Conservation (phyloP, 2,113 vertebrate genomes). For the Pachyramphus minor region DNA sequence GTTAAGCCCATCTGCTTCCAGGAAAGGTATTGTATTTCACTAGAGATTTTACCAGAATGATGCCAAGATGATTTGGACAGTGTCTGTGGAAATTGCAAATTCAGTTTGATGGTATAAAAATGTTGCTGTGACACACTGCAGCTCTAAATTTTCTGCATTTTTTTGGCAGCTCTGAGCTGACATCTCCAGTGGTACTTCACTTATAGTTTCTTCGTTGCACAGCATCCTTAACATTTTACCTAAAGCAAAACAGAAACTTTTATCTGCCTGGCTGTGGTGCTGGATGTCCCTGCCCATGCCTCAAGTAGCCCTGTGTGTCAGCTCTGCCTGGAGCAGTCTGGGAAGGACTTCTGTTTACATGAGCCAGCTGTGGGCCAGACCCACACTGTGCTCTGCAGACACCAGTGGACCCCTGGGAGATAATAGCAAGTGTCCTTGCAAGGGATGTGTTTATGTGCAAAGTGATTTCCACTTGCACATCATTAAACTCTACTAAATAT, state of each 20-base stretch:
- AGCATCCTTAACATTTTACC: neutral
- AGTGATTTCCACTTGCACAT: neutral
- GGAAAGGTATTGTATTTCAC: neutral
- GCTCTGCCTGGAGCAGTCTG: neutral
- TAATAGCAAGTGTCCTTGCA: neutral
- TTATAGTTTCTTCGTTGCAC: neutral
- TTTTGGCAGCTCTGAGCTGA: neutral
- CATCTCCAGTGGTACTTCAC: neutral
- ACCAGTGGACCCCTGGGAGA: neutral
- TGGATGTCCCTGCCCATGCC: neutral
- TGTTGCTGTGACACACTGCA: neutral
- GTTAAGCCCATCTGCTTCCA: neutral
- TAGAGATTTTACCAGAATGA: neutral
- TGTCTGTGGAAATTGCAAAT: neutral
- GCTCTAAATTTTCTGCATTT: neutral
- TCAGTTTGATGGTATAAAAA: neutral
- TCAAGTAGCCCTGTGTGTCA: accelerated
- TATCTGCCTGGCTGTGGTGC: neutral
- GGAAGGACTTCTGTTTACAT: neutral
- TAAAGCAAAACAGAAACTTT: neutral
- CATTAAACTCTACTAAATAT: neutral
- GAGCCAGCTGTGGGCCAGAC: neutral
- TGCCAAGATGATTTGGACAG: neutral
- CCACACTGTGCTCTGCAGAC: neutral
- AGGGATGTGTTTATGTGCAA: neutral